phyloP scores from a whole-genome alignment of 2,797 vertebrate genomes.

The Peromyscus melanophrys region DNA sequence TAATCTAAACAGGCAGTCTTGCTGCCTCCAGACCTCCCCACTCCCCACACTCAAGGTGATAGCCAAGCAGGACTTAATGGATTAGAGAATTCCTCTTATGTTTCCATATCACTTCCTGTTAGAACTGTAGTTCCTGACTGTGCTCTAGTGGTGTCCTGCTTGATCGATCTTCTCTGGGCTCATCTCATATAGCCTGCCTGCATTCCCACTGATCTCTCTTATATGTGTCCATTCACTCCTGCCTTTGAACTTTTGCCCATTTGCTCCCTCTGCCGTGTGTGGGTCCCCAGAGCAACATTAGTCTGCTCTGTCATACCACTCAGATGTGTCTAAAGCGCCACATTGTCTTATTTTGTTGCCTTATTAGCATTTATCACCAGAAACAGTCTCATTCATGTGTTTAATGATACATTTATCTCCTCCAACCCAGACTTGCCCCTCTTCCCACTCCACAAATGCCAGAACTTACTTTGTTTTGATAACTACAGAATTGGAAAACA shows the following conservation, averaged over 20 bases:
- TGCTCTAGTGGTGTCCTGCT: background rate
- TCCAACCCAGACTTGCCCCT: background rate
- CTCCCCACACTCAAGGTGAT: background rate
- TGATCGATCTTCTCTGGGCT: background rate
- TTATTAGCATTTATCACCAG: background rate
- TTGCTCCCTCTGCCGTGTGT: background rate
- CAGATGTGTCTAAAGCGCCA: background rate
- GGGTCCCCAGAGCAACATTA: fast-evolving
- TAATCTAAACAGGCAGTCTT: background rate
- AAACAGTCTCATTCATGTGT: background rate
- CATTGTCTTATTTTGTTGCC: background rate
- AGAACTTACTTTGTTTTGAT: background rate
- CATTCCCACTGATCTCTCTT: background rate
- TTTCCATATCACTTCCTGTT: background rate
- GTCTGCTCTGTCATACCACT: background rate
- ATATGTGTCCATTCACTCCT: background rate
- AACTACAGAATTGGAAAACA: background rate
- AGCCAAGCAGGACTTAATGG: background rate
- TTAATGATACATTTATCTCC: background rate
- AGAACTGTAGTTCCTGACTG: background rate
- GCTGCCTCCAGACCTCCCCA: background rate
- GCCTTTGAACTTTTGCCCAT: background rate
- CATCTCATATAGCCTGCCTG: background rate
- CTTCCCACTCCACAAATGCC: background rate
- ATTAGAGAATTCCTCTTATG: background rate